phyloP scores from a whole-genome alignment of 2,888 invertebrate genomes.

The Drosophila infuscata region DNA sequence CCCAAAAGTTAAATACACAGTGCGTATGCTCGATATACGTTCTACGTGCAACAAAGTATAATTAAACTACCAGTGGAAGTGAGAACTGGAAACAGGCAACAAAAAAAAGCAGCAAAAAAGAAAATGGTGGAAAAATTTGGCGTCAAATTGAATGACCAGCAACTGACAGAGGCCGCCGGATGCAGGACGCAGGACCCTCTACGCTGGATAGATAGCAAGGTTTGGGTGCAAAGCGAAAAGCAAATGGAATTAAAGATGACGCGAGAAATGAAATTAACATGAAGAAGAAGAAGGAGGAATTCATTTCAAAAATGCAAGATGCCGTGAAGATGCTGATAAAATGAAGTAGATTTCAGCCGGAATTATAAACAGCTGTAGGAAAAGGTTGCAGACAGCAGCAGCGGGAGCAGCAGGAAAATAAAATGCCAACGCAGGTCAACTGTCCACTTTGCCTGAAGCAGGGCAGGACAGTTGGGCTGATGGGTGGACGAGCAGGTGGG shows the following conservation, averaged over 20 bases:
- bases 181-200: not conserved
- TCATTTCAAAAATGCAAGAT: slow-evolving; percentile 76
- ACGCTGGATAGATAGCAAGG: slow-evolving; percentile 13
- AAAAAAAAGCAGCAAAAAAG: slow-evolving; percentile 20
- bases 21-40: slow-evolving; percentile 53
- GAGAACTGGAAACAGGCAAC: slow-evolving; percentile 6
- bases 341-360: slow-evolving; percentile 73
- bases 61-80: slow-evolving; percentile 54
- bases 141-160: slow-evolving; percentile 76
- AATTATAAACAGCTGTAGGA: slow-evolving; percentile 69
- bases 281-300: slow-evolving; percentile 45
- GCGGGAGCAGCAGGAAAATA: slow-evolving; percentile 6
- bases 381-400: slow-evolving; percentile 18
- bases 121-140: slow-evolving; percentile 69
- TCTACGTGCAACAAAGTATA: slow-evolving; percentile 55
- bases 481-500: not conserved
- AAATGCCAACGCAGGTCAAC: slow-evolving; percentile 63
- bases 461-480: slow-evolving; percentile 18
- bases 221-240: slow-evolving; percentile 30
- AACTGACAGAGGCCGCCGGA: slow-evolving; percentile 20
- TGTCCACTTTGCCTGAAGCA: slow-evolving; percentile 47
- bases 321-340: slow-evolving; percentile 77
- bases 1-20: slow-evolving; percentile 10
- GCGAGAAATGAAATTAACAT: slow-evolving; percentile 10
- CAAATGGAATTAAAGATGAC: slow-evolving; percentile 71